Base-by-base conservation (phyloP, 92 coral and sea anemone genomes). In the Scolanthus callimorphus region DNA sequence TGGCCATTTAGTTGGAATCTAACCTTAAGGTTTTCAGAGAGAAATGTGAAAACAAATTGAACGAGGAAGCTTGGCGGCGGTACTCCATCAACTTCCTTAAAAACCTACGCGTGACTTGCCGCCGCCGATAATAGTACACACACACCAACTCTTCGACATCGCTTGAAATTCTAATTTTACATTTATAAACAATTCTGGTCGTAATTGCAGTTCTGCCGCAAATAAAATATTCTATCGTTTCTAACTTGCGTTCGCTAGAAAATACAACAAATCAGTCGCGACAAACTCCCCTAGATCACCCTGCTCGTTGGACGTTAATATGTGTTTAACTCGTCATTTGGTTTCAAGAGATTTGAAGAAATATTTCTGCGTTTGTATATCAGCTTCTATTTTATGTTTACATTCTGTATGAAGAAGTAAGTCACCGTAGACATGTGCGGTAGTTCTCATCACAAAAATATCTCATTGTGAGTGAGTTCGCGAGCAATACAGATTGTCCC, bases 111-210 rank as follows among this genome's bases (percentile, higher is more conserved):
- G 65, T 55, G 75, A 68, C 64, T 55, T 19, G 56, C 60, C 59
- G 59, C 49, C 26, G 63, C 55, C 73, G 62, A 55, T 27, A 51
- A 27, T 44, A 68, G 30, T 60, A 68, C 55, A 55, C 54, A 43
- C 64, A 55, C n/a, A n/a, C n/a, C n/a, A n/a, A n/a, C 75, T 56
- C 65, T 55, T 57, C 75, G 55, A 59, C 75, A 46, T 68, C 75
- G 75, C 8, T 51, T 68, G 65, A 68, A 68, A 70, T 71, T 51
- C 81, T 67, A 73, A 84, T 74, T 85, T 85, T 71, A 70, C 77
- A 76, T 85, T 49, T 70, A 76, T 77, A 81, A 85, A 85, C 88
- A 85, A 76, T 85, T 31, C 78, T 76, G 53, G 59, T 60, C 80
- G 68, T 74, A 81, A 74, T 70, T 70, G 68, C 51, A 60, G 77